These are phyloP conservation scores for Tiphia femorata DNA, from an alignment of 2,888 invertebrate genomes.

Conservation along the genomic window DNA sequence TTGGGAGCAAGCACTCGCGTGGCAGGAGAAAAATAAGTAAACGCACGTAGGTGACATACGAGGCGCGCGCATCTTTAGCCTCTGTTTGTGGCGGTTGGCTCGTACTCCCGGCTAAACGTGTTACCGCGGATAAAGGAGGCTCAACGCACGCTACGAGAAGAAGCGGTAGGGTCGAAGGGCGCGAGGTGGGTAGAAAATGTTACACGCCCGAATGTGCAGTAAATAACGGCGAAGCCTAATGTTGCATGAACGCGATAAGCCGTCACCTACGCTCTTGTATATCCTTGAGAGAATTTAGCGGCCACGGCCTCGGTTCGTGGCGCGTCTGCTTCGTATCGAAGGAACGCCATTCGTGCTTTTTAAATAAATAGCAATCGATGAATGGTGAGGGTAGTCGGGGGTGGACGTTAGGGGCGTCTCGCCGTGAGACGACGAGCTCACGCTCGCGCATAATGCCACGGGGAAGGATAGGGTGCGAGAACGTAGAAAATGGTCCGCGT, in stretches of 20 bases:
- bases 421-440: neutral
- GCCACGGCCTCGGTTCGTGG: constrained; percentile 20
- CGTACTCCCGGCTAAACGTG: constrained; percentile 20
- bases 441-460: neutral
- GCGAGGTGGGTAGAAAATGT: constrained; percentile 24
- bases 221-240: constrained; percentile 66
- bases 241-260: constrained; percentile 69
- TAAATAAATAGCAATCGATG: constrained; percentile 7
- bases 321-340: constrained; percentile 39
- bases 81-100: constrained; percentile 16
- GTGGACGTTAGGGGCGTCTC: constrained; percentile 27
- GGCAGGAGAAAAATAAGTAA: constrained; percentile 28
- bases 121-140: constrained; percentile 22
- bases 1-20: too few species aligned
- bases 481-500: neutral
- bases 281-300: constrained; percentile 28
- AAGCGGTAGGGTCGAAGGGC: neutral
- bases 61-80: constrained; percentile 21
- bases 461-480: neutral
- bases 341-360: constrained; percentile 44
- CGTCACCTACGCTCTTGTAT: constrained; percentile 51
- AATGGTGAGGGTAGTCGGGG: neutral
- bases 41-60: constrained; percentile 1
- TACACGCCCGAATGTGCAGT: constrained; percentile 47
- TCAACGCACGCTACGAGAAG: constrained; percentile 24